Conservation (phyloP, 2,888 invertebrate genomes). For the Orchesella flavescens region DNA sequence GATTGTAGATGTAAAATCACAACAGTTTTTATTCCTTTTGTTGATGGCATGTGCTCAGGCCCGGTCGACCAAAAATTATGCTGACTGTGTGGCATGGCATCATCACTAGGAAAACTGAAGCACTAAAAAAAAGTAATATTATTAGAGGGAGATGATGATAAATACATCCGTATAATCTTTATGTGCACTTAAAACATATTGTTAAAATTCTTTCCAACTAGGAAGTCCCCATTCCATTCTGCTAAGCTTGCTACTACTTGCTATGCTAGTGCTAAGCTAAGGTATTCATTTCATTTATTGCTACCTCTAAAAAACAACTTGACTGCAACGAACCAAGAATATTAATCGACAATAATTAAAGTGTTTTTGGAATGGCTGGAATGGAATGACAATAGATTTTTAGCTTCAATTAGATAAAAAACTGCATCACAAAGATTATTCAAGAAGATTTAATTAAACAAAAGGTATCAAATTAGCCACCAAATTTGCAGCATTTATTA, state of each 20-base stretch:
- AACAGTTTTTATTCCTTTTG: slow-evolving; percentile 23
- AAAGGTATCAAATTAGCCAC: not conserved
- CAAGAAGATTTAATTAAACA: not conserved
- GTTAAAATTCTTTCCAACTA: not conserved
- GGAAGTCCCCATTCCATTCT: no score
- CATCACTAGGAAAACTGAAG: not conserved
- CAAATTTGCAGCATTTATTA: not conserved
- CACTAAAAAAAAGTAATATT: not conserved
- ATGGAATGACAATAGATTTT: no score
- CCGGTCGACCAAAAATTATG: slow-evolving; percentile 8
- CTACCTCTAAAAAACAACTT: no score
- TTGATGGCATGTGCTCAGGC: not conserved
- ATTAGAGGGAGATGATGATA: not conserved
- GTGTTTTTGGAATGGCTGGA: no score
- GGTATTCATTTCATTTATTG: no score
- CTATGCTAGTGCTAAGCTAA: no score
- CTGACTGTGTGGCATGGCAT: slow-evolving; percentile 4
- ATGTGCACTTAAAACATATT: not conserved
- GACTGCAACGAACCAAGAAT: no score
- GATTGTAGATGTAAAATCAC: not conserved
- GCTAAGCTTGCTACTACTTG: no score
- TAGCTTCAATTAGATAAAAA: not conserved
- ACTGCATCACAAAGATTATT: not conserved
- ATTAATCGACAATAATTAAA: no score
- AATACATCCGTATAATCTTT: not conserved